Percentiles rank a stretch among this genome's conserved stretches.
Conservation (phyloP, 53 echinoderm and acorn worm genomes). For the Pentamera pediparva region DNA sequence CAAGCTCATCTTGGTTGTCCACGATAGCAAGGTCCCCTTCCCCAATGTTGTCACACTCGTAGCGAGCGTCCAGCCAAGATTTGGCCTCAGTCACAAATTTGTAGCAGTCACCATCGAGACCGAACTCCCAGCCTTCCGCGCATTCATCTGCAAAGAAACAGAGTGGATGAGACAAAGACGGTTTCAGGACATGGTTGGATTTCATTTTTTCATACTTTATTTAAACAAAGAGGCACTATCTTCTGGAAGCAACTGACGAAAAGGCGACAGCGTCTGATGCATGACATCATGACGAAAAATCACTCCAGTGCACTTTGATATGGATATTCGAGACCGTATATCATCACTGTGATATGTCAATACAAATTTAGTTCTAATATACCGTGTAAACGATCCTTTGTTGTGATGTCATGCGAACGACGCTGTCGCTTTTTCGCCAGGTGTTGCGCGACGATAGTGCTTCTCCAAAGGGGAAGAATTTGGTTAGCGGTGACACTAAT, state of each 20-base stretch:
- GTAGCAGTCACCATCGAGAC: slow-evolving; percentile 61
- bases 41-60: slow-evolving; percentile 52
- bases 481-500: too few relatives aligned
- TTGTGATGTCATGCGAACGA: too few relatives aligned
- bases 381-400: background rate
- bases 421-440: too few relatives aligned
- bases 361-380: background rate
- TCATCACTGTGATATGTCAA: background rate
- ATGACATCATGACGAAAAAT: too few relatives aligned
- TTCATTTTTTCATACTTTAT: background rate
- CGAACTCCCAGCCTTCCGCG: slow-evolving; percentile 70
- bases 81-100: slow-evolving; percentile 56
- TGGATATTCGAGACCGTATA: too few relatives aligned
- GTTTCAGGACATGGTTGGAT: background rate
- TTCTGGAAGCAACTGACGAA: too few relatives aligned
- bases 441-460: too few relatives aligned
- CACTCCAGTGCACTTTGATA: too few relatives aligned
- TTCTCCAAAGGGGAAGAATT: too few relatives aligned
- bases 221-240: too few relatives aligned
- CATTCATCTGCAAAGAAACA: slow-evolving; percentile 43
- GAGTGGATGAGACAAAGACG: background rate
- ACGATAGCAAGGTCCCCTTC: slow-evolving; percentile 77
- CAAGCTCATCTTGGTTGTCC: slow-evolving; percentile 41
- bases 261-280: too few relatives aligned
- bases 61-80: slow-evolving; percentile 60